Evolutionary conservation across 1,140 invertebrate species (phyloP), one percentile per base, ranked within the genome.

Genomic region (Conus ventricosus): DNA sequence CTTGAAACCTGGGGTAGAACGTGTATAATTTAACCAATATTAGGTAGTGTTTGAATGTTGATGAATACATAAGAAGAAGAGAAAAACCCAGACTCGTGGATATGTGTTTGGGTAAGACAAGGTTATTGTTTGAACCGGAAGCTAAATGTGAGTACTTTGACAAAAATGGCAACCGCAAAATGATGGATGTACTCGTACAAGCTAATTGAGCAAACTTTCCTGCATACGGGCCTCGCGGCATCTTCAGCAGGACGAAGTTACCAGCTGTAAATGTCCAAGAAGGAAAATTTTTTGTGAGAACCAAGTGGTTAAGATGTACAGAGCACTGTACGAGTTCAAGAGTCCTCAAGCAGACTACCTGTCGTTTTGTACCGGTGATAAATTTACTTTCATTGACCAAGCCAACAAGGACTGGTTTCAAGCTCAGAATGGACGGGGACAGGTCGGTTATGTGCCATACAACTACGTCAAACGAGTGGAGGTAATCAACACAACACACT

Each of bases 391-490:
- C 13, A 71, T 94, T 27, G 90, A 92, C 17, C 86, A 87, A 67
- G 86, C 87, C 27, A 89, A 91, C 55, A 89, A 90, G 15, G 92
- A 93, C 51, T 94, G 93, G 93, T 89, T 90, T 55, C 60, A 91
- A 10, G 93, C 90, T 11, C 93, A 94, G 80, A 94, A 94, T 88
- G 93, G 92, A 80, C 90, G 92, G 89, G 93, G 93, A 53, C 90
- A 94, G 85, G 71, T 93, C 86, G 93, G 93, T 53, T 91, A 92
- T 67, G 91, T 94, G 67, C 93, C 93, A 15, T 88, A 88, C 82
- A 93, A 92, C 84, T 94, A 93, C 88, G 90, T 94, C 63, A 87
- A 75, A n/a, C 90, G 89, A 88, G 90, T 92, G 82, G 60, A 90
- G 87, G 92, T 93, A 90, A 85, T 25, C 15, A 84, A 57, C 11